Conservation (phyloP, 2,113 vertebrate species). For the Barnardius zonarius region DNA sequence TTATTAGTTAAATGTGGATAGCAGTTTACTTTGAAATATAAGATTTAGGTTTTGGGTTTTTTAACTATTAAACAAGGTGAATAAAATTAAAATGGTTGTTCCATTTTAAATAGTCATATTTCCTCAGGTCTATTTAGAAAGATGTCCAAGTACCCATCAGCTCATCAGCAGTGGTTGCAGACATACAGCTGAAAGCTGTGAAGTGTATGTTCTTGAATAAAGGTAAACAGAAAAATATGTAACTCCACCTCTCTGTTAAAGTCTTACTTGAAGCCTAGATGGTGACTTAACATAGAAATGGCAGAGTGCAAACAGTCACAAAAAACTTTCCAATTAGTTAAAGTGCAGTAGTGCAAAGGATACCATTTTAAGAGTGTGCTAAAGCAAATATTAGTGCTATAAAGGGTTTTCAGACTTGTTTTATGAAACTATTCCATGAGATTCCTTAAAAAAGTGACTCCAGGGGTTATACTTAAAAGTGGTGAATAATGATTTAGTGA, state of each 20-base stretch:
- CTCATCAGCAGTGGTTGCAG: not conserved
- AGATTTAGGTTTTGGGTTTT: constrained; percentile 35
- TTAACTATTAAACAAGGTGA: constrained; percentile 37
- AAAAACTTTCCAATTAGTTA: not conserved
- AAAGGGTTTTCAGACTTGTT: not conserved
- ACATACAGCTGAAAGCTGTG: not conserved
- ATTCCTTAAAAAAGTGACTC: not conserved
- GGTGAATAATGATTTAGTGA: constrained; percentile 12
- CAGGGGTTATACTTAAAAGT: not conserved
- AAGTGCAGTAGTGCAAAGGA: not conserved
- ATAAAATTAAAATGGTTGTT: not conserved
- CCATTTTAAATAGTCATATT: constrained; percentile 3
- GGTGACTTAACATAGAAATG: not conserved
- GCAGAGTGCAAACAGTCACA: not conserved
- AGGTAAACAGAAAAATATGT: not conserved
- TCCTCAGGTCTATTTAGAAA: constrained; percentile 4
- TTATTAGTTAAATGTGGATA: constrained; percentile 70
- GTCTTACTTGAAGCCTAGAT: not conserved
- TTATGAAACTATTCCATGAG: not conserved
- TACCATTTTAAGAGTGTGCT: not conserved
- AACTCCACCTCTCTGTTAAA: not conserved
- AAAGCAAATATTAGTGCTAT: not conserved
- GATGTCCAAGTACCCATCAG: not conserved
- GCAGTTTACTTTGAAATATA: constrained; percentile 63
- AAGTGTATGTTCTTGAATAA: not conserved